Base-by-base conservation (phyloP, 2,888 invertebrate species). In the Dryocosmus kuriphilus region DNA sequence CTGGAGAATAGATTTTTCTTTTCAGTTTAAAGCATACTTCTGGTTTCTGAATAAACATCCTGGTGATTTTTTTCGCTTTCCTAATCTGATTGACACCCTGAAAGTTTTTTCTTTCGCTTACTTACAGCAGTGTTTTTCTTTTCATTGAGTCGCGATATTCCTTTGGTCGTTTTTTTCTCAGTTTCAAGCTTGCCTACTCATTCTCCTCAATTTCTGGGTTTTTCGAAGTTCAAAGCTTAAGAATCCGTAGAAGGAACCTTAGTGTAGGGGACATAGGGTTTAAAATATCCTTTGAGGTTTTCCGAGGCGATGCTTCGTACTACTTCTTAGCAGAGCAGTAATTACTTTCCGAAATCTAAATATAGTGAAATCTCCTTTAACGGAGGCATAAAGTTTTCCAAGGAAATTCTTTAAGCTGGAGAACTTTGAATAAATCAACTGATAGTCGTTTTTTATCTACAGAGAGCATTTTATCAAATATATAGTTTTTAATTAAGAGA, bases 151-250 rank as follows among this genome's bases (percentile, higher is more conserved):
- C n/a, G 51, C 19, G 19, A 19, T n/a, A n/a, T 41, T 46, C 27
- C 7, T 22, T 71, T 46, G 16, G 30, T 27, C 71, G n/a, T 46
- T 14, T 71, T 71, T 71, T 51, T 71, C 46, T 27, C 51, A 27
- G 51, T 51, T 71, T 71, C 30, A 71, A 71, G 74, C 60, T 65
- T 74, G 55, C 57, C 22, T 57, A 61, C 57, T 75, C 76, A 71
- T 41, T 67, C 67, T 38, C 46, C 46, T 35, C 75, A 60, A 51
- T 19, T 55, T 41, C 71, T 79, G 76, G 79, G 76, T 80, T 79
- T 82, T 83, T 78, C 81, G 51, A 14, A 41, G 51, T 71, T 71
- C 51, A 71, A 71, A 71, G 71, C 46, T 71, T 51, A 71, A 71
- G 71, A 71, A 71, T 71, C 71, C 30, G 41, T 41, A 27, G 24